These are phyloP conservation scores for Chiridota heheva DNA, from an alignment of 35 echinoderm and acorn worm species.

Conservation along the genomic window DNA sequence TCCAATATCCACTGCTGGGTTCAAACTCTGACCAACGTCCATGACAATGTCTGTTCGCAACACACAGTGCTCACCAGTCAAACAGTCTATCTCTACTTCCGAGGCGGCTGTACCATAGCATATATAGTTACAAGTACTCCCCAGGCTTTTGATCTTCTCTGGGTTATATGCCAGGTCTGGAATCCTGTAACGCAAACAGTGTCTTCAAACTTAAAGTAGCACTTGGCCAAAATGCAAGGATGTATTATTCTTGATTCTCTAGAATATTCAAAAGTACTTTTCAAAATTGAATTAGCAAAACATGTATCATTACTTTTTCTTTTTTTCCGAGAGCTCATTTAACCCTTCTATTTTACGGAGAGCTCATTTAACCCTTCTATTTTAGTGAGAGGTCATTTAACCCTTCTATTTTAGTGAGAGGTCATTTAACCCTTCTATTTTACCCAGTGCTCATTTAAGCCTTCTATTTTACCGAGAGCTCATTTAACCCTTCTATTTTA, in stretches of 20 bases:
- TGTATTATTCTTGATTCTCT: too few species aligned
- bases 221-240: too few species aligned
- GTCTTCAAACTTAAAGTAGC: neutral
- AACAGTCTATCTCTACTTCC: conserved; percentile 85
- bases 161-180: neutral
- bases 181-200: neutral
- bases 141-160: neutral
- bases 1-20: conserved; percentile 85
- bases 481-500: too few species aligned
- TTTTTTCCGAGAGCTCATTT: too few species aligned
- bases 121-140: conserved; percentile 45
- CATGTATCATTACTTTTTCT: too few species aligned
- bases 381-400: too few species aligned
- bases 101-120: conserved; percentile 46
- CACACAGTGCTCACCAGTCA: conserved; percentile 75
- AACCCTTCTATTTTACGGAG: too few species aligned
- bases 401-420: too few species aligned
- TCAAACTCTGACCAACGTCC: conserved; percentile 82
- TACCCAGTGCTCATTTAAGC: too few species aligned
- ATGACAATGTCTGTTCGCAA: conserved; percentile 82
- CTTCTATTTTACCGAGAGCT: too few species aligned
- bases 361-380: too few species aligned
- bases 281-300: neutral
- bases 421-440: too few species aligned
- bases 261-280: neutral